phyloP scores from a whole-genome alignment of 1,140 invertebrate genomes.

The Branchinecta lynchi region DNA sequence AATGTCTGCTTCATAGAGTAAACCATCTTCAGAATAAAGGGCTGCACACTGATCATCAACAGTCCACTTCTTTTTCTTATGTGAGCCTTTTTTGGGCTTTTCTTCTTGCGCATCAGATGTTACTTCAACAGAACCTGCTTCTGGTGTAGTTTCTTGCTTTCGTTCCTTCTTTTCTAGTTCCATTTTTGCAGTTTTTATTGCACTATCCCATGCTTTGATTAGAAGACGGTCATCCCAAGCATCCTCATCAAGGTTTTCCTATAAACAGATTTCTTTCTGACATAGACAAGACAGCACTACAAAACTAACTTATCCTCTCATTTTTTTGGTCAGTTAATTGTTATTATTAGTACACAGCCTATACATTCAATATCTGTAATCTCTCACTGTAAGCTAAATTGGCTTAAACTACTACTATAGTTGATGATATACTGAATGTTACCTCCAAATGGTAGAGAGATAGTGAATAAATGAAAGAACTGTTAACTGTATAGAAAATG shows the following conservation, averaged over 20 bases:
- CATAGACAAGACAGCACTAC: too few species aligned
- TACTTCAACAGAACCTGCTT: background rate
- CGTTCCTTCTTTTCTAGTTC: background rate
- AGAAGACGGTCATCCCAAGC: background rate
- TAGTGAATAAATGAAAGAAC: too few species aligned
- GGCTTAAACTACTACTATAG: too few species aligned
- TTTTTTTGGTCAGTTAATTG: too few species aligned
- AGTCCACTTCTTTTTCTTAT: background rate
- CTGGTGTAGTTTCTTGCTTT: background rate
- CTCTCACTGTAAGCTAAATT: too few species aligned
- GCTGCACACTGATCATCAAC: background rate
- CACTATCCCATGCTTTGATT: background rate
- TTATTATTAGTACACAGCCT: too few species aligned
- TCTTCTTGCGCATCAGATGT: background rate
- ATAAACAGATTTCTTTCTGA: too few species aligned
- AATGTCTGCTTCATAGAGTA: background rate
- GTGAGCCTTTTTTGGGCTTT: background rate
- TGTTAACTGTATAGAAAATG: too few species aligned
- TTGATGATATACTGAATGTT: too few species aligned
- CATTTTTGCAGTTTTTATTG: background rate
- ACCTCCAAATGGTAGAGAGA: too few species aligned
- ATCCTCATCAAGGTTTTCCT: background rate
- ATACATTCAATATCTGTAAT: too few species aligned
- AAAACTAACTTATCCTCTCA: too few species aligned
- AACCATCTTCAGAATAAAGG: conserved; percentile 2